Percentiles rank a stretch among this genome's conserved stretches.
These are phyloP conservation scores for Epiblema foenella DNA, from an alignment of 2,888 invertebrate species.

Conservation along the genomic window DNA sequence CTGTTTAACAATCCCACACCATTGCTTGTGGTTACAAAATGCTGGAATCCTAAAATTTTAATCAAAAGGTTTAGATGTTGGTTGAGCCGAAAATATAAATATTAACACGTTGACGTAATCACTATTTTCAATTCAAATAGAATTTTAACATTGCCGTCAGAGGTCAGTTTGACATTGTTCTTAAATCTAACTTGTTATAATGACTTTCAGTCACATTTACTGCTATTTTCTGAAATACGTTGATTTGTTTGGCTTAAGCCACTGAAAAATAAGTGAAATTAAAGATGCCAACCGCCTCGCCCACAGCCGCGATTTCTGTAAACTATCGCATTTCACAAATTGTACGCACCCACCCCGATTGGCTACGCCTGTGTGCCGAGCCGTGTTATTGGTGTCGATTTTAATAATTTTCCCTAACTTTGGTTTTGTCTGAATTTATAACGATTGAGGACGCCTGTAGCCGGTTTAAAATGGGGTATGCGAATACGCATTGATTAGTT, in stretches of 20 bases:
- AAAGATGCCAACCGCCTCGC: slow-evolving; percentile 37
- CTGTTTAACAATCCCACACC: too few species aligned
- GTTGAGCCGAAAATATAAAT: background rate
- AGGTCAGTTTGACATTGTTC: slow-evolving; percentile 32
- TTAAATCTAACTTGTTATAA: slow-evolving; percentile 16
- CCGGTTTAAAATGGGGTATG: background rate
- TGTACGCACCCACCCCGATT: slow-evolving; percentile 42
- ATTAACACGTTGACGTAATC: background rate
- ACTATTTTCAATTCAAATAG: background rate
- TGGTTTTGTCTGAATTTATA: slow-evolving; percentile 18
- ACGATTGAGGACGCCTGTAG: slow-evolving; percentile 3
- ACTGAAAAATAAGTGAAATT: slow-evolving; percentile 6
- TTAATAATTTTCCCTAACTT: slow-evolving; percentile 39
- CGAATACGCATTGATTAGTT: background rate
- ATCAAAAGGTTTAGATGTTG: background rate
- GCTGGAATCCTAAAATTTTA: background rate
- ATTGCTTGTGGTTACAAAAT: background rate
- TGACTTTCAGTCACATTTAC: slow-evolving; percentile 17
- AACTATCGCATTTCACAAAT: slow-evolving; percentile 43
- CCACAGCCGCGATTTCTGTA: slow-evolving; percentile 41
- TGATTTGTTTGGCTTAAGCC: slow-evolving; percentile 1
- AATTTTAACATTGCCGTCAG: slow-evolving; percentile 5
- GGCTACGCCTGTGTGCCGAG: slow-evolving; percentile 39
- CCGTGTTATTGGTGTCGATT: slow-evolving; percentile 36
- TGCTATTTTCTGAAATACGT: background rate